Base-by-base conservation (phyloP, 2,797 vertebrate genomes). In the Lacerta bilineata region DNA sequence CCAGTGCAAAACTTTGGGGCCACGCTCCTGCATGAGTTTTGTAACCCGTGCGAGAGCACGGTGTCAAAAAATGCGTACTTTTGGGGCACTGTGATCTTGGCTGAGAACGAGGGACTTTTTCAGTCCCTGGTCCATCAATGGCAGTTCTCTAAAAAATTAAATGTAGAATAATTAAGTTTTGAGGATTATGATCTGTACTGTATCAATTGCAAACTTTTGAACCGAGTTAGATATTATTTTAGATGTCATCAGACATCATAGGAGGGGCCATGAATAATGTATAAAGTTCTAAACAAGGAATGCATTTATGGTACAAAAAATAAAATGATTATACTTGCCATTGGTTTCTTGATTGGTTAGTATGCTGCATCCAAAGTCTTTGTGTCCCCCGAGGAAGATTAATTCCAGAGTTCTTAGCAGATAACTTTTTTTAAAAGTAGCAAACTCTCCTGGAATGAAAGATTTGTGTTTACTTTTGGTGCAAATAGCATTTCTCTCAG, bases 401-500 rank as follows among this genome's bases (percentile, higher is more conserved):
- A 23, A 86, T 69, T 5, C 13, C 17, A 1, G 50, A 55, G 13
- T 55, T 55, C 50, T 55, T 55, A 55, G 27, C 36, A 39, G n/a
- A 6, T 90, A 9, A 20, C 75, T n/a, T 20, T 33, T 2, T 2
- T 46, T 87, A 8, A 4, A 17, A 72, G 5, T 55, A 0, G 3
- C 36, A 29, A 9, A 39, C 9, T 46, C 88, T 0, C 6, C 36
- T 36, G 88, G 20, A 75, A 5, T 39, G 39, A 13, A 77, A 15
- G 68, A 1, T 71, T 87, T 74, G 23, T 13, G 27, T 23, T 20
- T 2, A 8, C 2, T 20, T 81, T 46, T 15, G 7, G 5, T 66
- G 11, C 8, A 81, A 82, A 3, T 76, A 43, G 25, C 27, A 71
- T 68, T 84, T 71, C 82, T 72, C 77, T 75, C 59, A 88, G 88